Percentiles rank a stretch among this genome's conserved stretches.
Conservation (phyloP, 2,888 invertebrate genomes). For the Pardosa pseudoannulata region DNA sequence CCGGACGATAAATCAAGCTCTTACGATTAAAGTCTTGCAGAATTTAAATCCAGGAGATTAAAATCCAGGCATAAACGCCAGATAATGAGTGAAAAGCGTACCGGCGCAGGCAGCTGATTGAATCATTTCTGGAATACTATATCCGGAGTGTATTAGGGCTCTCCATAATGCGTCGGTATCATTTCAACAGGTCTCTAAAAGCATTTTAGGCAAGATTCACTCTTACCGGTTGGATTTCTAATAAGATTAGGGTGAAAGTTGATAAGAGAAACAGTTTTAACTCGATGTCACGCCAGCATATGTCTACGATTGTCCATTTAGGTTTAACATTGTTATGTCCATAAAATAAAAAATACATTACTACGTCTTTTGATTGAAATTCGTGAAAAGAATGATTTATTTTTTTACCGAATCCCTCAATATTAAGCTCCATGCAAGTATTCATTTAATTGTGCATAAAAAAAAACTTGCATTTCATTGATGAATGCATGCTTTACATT, state of each 20-base stretch:
- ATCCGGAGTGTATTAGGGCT: background rate
- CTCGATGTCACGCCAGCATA: background rate
- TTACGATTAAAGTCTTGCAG: background rate
- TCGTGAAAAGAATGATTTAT: too few relatives aligned
- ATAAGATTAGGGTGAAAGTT: background rate
- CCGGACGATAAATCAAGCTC: background rate
- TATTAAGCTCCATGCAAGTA: too few relatives aligned
- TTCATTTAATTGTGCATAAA: too few relatives aligned
- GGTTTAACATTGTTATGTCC: too few relatives aligned
- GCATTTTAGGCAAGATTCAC: background rate
- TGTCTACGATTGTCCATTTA: background rate
- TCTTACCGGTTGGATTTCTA: background rate
- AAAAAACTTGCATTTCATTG: too few relatives aligned
- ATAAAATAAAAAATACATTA: too few relatives aligned
- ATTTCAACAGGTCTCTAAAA: constrained; percentile 7
- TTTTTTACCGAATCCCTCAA: too few relatives aligned
- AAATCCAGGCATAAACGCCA: background rate
- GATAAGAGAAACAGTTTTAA: background rate
- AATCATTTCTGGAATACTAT: background rate
- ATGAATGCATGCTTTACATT: too few relatives aligned
- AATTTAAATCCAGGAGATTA: background rate
- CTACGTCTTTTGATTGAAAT: too few relatives aligned
- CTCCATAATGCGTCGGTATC: background rate
- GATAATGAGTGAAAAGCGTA: background rate
- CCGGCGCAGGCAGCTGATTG: background rate